Base-by-base conservation (phyloP, 2,888 invertebrate species). In the Endotricha flammealis region DNA sequence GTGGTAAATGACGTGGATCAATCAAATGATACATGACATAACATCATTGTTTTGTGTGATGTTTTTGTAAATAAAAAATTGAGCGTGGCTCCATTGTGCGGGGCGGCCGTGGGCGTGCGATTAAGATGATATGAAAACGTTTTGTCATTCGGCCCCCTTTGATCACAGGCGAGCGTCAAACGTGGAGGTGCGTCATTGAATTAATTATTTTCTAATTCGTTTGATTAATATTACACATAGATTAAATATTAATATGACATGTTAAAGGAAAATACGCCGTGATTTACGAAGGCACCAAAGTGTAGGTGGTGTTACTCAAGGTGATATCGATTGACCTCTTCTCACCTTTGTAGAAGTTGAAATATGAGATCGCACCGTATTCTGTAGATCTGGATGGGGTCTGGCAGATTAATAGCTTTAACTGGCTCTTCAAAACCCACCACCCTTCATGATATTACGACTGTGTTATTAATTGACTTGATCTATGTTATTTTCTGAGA, bases 21-120 rank as follows among this genome's bases (percentile, higher is more conserved):
- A 78, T 80, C 73, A 77, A 67, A 59, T 44, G 46, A 57, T 60
- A 71, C 66, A 68, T 48, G 79, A 81, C 79, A 79, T 79, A 79
- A 82, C 72, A 74, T 68, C 54, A 75, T 74, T 70, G 72, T 70
- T 74, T 74, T 70, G 72, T 70, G 45, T 58, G 58, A 55, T 58
- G 63, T 64, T 73, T 73, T 74, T 69, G 53, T 66, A 52, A 44
- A 48, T 22, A 38, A 31, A 28, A 10, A 74, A 71, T 60, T 46
- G 36, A 48, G 50, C 42, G 39, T 41, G 48, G 48, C 33, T 44
- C 62, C 64, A 76, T 78, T 75, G 74, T 73, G 57, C 48, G 45
- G 36, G 38, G 33, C 46, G 40, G 81, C n/a, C 80, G 65, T 83
- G 83, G 50, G 73, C 50, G 42, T 28, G 39, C 55, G 68, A 79